Evolutionary conservation across 2,888 invertebrate species (phyloP), one percentile per base, ranked within the genome.

Genomic region (Aporophyla nigra): DNA sequence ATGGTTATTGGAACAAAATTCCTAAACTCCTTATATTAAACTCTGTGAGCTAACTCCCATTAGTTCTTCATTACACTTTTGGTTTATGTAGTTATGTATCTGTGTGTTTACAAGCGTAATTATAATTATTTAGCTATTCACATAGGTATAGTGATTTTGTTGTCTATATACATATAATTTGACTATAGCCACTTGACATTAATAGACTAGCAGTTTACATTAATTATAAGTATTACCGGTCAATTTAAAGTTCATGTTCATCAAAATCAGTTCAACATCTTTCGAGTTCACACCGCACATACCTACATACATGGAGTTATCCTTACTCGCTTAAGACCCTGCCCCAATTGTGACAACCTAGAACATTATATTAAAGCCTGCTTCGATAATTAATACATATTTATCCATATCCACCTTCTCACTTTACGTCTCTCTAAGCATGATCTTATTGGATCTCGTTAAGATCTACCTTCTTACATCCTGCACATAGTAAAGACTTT

Each of bases 371-470:
- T 75, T 85, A 85, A 85, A 77, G 77, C 72, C 68, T 78, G 59
- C 78, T 71, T 58, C 56, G 80, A 85, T 88, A 88, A 88, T 88
- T 87, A 87, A 87, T 87, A 77, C 80, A 83, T 88, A 88, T 87
- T 79, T 84, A 84, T 81, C 87, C 85, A 84, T 84, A 86, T 71
- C 73, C 54, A 68, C n/a, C 74, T 74, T 74, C 66, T 72, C 74
- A 12, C 74, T 84, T 74, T 72, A 86, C 70, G 24, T 69, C 79
- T 83, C 53, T 78, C 70, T 67, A 73, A 79, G 49, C 61, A 83
- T 86, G 80, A 86, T 74, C 71, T 68, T 68, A 86, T 84, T 84
- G 54, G 69, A 67, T 72, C 68, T 84, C 67, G 63, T 84, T 86
- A 80, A 61, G 73, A 76, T 84, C 68, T 72, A 76, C 82, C 21